Base-by-base conservation (phyloP, 2,888 invertebrate genomes). In the Stictocephala bisonia region DNA sequence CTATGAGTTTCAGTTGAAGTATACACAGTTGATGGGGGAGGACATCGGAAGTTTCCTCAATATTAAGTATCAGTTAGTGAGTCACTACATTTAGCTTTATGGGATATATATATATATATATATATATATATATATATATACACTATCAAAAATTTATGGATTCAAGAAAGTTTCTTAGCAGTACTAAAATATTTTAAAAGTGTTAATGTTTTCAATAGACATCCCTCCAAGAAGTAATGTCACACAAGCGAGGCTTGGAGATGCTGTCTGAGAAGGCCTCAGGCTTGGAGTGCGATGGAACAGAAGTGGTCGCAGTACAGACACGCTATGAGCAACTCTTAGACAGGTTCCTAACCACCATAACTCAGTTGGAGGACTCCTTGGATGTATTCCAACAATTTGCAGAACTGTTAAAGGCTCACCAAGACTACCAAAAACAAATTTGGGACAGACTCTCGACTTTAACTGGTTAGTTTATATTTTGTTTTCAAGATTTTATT, bases 241-340 rank as follows among this genome's bases (percentile, higher is more conserved):
- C 96, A 0, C 94, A 97, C 82, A 96, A 96, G 83, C 87, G 96
- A 78, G 91, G 96, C 3, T 91, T 97, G 48, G 97, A 97, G 85
- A 91, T 93, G 3, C 91, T 97, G 0, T 92, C 92, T 6, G 96
- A 96, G 81, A 97, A 96, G 83, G 95, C 95, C 0, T 90, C 91
- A 78, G 88, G 88, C 18, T 83, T 91, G 11, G 87, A 92, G 2
- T 74, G 77, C 13, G 56, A 69, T 6, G 72, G 76, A 18, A 85
- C 88, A 82, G 89, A 93, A 78, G 87, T 90, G 77, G 86, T 89
- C 24, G 91, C 90, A 20, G 89, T 94, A 9, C 87, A 89, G 76
- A 87, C 88, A 26, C 88, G 95, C 75, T 95, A 95, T 80, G 91
- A 93, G 75, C 87, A 89, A 26, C 84, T 95, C 3, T 87, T 89